Base-by-base conservation (phyloP, 2,888 invertebrate genomes). In the Brachycybe producta region DNA sequence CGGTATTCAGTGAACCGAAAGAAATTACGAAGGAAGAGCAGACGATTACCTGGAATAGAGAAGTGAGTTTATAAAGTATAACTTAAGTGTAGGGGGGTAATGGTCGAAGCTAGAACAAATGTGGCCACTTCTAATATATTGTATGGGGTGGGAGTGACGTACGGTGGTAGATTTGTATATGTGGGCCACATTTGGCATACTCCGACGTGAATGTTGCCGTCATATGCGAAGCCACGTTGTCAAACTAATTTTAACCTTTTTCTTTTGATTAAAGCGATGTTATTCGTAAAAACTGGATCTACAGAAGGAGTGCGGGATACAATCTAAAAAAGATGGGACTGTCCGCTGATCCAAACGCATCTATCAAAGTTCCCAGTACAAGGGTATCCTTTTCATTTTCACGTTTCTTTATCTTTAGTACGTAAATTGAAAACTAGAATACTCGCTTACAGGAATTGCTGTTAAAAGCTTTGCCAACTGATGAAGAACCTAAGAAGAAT, bases 251-350 rank as follows among this genome's bases (percentile, higher is more conserved):
- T n/a, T n/a, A n/a, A 30, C 32, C 8, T 30, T 11, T 38, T 11
- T 38, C 15, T 38, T 38, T 38, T 11, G 8, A n/a, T 11, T n/a
- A 19, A 21, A 41, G 41, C 26, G 5, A 41, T 15, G 41, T 24
- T 24, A 19, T 41, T 11, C 21, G 26, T 7, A 19, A 41, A 23
- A 24, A 19, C 5, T 41, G 26, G 23, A 28, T 21, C 27, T 7
- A 17, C n/a, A n/a, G 23, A 38, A 40, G 21, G 26, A 30, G 39
- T 26, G n/a, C 26, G 5, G 13, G 7, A 17, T 5, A n/a, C 19
- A 48, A 48, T 21, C 34, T 48, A 24, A 17, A 26, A 11, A 13
- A 27, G 11, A 48, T 48, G 48, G 48, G 48, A 11, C 40, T 48
- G 5, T 17, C 27, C 11, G 26, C 27, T 5, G 48, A 48, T 5